Evolutionary conservation across 2,797 vertebrate species (phyloP).

Genomic region (Ispidina picta): DNA sequence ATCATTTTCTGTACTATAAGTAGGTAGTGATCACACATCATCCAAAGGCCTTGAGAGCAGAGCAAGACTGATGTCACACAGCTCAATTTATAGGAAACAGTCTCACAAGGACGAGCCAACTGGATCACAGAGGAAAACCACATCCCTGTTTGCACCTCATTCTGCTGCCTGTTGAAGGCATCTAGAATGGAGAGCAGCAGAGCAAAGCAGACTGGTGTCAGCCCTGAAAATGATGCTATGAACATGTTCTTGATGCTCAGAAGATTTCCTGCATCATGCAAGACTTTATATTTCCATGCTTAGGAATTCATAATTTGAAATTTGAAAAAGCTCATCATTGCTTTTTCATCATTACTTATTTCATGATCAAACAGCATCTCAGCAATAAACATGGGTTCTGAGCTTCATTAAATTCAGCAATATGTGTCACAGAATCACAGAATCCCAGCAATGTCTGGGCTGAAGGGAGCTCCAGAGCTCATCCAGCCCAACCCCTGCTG

Average conservation of each 20-base stretch:
- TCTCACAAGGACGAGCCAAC: accelerated
- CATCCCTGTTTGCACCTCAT: not conserved
- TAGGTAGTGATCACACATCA: not conserved
- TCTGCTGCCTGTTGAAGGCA: not conserved
- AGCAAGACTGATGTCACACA: accelerated
- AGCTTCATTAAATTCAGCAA: not conserved
- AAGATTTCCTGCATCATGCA: not conserved
- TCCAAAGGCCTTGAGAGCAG: not conserved
- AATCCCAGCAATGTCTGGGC: too few relatives aligned
- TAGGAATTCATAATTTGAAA: not conserved
- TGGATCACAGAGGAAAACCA: not conserved
- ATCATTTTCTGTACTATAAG: accelerated
- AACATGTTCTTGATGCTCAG: accelerated
- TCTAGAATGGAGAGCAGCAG: not conserved
- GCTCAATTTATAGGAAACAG: not conserved
- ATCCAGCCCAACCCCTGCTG: too few relatives aligned
- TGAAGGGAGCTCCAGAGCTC: too few relatives aligned
- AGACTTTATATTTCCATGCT: not conserved
- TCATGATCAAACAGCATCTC: not conserved
- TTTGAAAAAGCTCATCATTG: too few relatives aligned
- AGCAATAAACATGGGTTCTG: not conserved
- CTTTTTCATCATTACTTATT: not conserved
- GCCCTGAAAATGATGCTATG: not conserved
- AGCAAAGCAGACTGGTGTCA: not conserved
- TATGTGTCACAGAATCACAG: accelerated